phyloP scores from a whole-genome alignment of 2,888 invertebrate species.

The Tipula lateralis region DNA sequence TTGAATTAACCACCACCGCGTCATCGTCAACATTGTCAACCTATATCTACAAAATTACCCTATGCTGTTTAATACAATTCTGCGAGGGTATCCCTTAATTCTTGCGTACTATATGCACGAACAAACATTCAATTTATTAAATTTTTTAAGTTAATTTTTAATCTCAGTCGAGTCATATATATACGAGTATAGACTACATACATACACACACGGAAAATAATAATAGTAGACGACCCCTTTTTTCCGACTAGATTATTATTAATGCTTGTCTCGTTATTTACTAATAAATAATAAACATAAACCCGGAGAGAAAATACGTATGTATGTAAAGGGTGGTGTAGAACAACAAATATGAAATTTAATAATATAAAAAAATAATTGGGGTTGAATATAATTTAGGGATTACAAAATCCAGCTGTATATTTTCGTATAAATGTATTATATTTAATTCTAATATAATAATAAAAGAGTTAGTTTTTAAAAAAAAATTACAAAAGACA shows the following conservation, averaged over 20 bases:
- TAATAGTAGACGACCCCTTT: background rate
- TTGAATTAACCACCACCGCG: background rate
- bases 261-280: background rate
- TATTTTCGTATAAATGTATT: background rate
- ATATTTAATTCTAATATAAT: background rate
- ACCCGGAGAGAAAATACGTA: background rate
- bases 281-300: conserved; percentile 4
- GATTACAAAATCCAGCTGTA: conserved; percentile 19
- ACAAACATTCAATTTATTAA: background rate
- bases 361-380: conserved; percentile 13
- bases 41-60: background rate
- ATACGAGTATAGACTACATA: background rate
- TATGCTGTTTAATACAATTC: background rate
- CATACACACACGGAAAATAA: background rate
- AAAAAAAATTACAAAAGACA: background rate
- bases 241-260: background rate
- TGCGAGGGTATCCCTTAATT: background rate
- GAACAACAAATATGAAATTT: conserved; percentile 11
- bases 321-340: background rate
- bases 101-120: background rate
- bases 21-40: background rate
- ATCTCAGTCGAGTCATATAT: background rate
- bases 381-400: background rate
- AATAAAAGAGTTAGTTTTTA: background rate
- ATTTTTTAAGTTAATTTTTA: conserved; percentile 19